phyloP scores from a whole-genome alignment of 1,140 invertebrate species.

The Conopomorpha cramerella region DNA sequence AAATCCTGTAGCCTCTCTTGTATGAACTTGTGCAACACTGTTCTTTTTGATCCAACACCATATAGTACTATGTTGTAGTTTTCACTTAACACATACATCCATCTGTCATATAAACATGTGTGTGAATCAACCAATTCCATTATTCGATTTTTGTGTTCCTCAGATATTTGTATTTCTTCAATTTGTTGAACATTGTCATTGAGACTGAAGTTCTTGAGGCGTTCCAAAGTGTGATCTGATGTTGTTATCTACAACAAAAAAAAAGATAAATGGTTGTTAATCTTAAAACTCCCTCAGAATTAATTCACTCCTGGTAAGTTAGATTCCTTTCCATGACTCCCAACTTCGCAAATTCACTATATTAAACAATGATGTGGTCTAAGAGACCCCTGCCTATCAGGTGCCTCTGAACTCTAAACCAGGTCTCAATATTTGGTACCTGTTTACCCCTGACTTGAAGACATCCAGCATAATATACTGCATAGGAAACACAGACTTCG shows the following conservation, averaged over 20 bases:
- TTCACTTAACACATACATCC: constrained; percentile 73
- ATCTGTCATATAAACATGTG: constrained; percentile 62
- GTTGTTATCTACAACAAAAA: constrained; percentile 62
- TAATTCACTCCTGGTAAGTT: no score
- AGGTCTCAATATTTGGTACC: no score
- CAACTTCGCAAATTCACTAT: no score
- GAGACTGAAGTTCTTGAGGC: constrained; percentile 73
- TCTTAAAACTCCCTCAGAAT: constrained; percentile 2
- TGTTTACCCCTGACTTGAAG: no score
- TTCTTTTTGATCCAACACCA: constrained; percentile 87
- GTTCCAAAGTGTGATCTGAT: constrained; percentile 81
- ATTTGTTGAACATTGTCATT: constrained; percentile 69
- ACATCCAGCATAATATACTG: no score
- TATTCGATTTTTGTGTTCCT: constrained; percentile 62
- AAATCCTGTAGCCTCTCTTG: constrained; percentile 66
- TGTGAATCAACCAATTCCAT: constrained; percentile 58
- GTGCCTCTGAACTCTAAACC: no score
- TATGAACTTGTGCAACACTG: constrained; percentile 78
- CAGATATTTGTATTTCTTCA: constrained; percentile 57
- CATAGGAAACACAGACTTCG: no score
- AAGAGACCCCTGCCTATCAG: no score
- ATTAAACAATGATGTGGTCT: no score
- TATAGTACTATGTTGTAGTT: constrained; percentile 86
- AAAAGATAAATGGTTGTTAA: constrained; percentile 4
- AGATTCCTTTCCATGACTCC: no score